These are phyloP conservation scores for Notiomystis cincta DNA, from an alignment of 2,113 vertebrate genomes.

Conservation along the genomic window DNA sequence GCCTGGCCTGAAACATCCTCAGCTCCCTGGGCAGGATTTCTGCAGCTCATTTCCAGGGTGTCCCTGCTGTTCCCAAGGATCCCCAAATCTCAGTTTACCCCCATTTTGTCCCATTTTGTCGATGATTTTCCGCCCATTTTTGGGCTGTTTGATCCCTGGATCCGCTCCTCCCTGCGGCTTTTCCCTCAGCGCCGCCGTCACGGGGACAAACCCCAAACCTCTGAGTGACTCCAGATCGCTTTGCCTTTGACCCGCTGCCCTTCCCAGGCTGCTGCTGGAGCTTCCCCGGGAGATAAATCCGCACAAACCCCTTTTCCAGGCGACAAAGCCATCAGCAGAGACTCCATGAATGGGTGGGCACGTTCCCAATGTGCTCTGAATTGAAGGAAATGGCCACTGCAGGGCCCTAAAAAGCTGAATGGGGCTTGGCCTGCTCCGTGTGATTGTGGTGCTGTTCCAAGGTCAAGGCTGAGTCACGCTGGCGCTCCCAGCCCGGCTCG, in stretches of 20 bases:
- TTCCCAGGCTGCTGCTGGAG: not conserved
- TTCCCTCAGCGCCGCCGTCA: rapidly evolving
- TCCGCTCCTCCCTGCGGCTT: rapidly evolving
- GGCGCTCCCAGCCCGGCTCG: not conserved
- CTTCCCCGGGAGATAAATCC: not conserved
- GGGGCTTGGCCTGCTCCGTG: not conserved
- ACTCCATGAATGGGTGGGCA: not conserved
- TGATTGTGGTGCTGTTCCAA: not conserved
- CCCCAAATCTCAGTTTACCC: rapidly evolving
- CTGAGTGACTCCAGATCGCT: rapidly evolving
- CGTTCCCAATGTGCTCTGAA: not conserved
- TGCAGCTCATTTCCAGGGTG: rapidly evolving
- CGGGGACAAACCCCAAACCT: not conserved
- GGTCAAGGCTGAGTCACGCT: not conserved
- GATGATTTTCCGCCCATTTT: rapidly evolving
- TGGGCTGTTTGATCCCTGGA: not conserved
- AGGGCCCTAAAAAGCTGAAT: not conserved
- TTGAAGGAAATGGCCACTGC: not conserved
- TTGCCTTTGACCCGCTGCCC: rapidly evolving
- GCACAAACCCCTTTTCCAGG: not conserved
- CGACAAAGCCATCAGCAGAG: not conserved
- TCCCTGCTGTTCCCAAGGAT: not conserved
- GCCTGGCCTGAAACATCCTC: not conserved
- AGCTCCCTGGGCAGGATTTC: not conserved
- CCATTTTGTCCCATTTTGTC: not conserved